These are phyloP conservation scores for Malurus alboscapulatus DNA, from an alignment of 2,113 vertebrate species.

Conservation along the genomic window DNA sequence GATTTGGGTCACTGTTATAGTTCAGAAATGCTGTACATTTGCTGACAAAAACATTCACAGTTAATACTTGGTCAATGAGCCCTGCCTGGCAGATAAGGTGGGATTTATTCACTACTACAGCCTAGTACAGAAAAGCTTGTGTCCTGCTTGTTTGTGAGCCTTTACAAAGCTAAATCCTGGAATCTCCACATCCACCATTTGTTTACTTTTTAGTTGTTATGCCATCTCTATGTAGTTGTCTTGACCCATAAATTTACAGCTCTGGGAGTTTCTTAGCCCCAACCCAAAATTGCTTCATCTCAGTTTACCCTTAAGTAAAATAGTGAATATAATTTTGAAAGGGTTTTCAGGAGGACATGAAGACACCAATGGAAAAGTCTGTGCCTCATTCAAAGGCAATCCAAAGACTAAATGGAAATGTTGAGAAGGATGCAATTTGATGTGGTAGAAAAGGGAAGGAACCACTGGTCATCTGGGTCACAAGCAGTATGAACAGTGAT, in stretches of 20 bases:
- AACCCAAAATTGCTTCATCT: background rate
- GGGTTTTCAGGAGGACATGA: background rate
- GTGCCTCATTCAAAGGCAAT: background rate
- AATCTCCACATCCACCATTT: background rate
- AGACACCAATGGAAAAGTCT: background rate
- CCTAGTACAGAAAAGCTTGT: background rate
- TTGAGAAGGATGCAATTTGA: background rate
- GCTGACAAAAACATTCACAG: background rate
- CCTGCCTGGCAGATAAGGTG: background rate
- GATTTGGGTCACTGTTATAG: background rate
- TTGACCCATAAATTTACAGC: rapidly evolving
- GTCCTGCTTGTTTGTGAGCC: background rate
- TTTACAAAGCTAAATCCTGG: background rate
- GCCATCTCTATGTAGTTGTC: background rate
- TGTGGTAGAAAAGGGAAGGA: background rate
- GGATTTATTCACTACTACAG: background rate
- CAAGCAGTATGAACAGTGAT: background rate
- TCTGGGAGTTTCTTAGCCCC: background rate
- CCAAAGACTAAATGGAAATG: background rate
- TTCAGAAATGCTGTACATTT: background rate
- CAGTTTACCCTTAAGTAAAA: background rate
- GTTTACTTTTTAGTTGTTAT: background rate
- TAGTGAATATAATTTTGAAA: background rate
- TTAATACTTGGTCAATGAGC: background rate
- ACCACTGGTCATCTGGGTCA: background rate